Conservation (phyloP, 2,113 vertebrate species). For the Carassius gibelio region DNA sequence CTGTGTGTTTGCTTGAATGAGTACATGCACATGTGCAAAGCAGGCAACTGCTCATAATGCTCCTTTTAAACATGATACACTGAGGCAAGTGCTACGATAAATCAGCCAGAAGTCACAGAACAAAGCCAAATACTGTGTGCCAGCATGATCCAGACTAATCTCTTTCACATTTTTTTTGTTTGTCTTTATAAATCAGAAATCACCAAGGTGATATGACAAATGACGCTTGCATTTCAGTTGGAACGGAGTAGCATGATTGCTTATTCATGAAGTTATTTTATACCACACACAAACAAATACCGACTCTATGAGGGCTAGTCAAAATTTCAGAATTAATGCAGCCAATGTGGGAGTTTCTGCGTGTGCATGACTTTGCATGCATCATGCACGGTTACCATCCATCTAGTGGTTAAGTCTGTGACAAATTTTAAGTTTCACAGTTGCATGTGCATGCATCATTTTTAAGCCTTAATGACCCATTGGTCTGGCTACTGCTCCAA, state of each 20-base stretch:
- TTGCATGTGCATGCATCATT: slow-evolving; percentile 14
- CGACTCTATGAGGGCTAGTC: background rate
- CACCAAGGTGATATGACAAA: slow-evolving; percentile 10
- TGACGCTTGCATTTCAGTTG: background rate
- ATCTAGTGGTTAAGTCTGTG: background rate
- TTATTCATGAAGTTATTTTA: slow-evolving; percentile 28
- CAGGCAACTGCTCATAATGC: slow-evolving; percentile 21
- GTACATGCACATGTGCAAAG: slow-evolving; percentile 18
- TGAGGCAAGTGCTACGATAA: background rate
- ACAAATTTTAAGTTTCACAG: background rate
- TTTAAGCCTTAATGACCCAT: slow-evolving; percentile 24
- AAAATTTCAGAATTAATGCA: background rate
- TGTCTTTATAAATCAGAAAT: slow-evolving; percentile 16
- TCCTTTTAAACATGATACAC: slow-evolving; percentile 32
- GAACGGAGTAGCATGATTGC: slow-evolving; percentile 5
- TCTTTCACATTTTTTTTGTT: slow-evolving; percentile 18
- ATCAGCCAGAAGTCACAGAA: slow-evolving; percentile 30
- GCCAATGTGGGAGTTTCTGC: background rate
- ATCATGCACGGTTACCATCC: background rate
- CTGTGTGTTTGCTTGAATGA: slow-evolving; percentile 5
- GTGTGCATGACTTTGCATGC: slow-evolving; percentile 37
- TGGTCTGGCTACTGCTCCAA: background rate
- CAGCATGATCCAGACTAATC: slow-evolving; percentile 26
- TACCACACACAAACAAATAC: slow-evolving; percentile 3
- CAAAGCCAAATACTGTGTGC: slow-evolving; percentile 18